Conservation (phyloP, 2,113 vertebrate genomes). For the Oryzias woworae region DNA sequence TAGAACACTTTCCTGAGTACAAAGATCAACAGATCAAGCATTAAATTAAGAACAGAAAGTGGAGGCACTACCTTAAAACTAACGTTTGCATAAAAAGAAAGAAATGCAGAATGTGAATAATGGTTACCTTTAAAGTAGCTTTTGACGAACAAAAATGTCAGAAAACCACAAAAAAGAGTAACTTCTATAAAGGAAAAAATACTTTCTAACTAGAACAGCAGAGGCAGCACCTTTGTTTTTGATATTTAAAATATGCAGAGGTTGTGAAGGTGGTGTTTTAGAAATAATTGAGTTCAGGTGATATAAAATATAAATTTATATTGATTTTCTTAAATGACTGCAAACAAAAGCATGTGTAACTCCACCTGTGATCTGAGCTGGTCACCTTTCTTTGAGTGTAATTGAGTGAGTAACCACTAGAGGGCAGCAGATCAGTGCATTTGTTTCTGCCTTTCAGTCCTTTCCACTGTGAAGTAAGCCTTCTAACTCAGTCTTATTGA, state of each 20-base stretch:
- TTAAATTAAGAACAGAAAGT: background rate
- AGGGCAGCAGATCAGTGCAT: constrained; percentile 24
- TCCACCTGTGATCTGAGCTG: background rate
- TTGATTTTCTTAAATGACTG: no score
- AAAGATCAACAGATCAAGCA: constrained; percentile 43
- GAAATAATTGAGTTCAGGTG: no score
- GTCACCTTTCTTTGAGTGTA: constrained; percentile 6
- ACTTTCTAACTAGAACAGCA: constrained; percentile 12
- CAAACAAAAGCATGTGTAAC: no score
- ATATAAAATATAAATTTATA: no score
- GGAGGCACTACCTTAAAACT: background rate
- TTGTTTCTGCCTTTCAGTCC: constrained; percentile 12
- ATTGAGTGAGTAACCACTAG: constrained; percentile 46
- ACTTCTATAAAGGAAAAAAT: background rate
- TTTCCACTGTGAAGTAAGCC: constrained; percentile 2
- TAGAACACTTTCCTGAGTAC: constrained; percentile 68
- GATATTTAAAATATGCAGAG: constrained; percentile 5
- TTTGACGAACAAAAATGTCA: background rate
- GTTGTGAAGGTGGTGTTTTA: background rate
- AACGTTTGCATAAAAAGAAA: background rate
- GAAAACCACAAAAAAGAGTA: background rate
- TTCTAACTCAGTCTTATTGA: constrained; percentile 10
- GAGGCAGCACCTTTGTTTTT: constrained; percentile 29
- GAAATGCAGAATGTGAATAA: background rate
- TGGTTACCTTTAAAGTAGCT: background rate